Conservation (phyloP, 2,888 invertebrate species). For the Chymomyza caudatula region DNA sequence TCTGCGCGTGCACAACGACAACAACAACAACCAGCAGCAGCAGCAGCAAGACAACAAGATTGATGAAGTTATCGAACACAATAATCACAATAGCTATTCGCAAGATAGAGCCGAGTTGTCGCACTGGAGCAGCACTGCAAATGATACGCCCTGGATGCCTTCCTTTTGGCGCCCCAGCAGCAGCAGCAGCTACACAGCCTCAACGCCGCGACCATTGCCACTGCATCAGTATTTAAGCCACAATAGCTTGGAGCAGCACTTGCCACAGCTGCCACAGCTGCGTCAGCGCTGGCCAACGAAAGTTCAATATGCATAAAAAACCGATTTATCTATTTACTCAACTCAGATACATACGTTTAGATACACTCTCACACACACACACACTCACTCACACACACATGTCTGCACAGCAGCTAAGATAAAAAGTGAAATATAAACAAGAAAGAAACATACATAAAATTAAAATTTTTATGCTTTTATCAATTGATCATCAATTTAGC, state of each 20-base stretch:
- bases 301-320: neutral
- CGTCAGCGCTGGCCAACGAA: neutral
- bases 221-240: conserved; percentile 54
- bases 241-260: conserved; percentile 35
- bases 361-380: neutral
- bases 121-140: neutral
- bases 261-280: neutral
- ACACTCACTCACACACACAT: neutral
- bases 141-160: conserved; percentile 47
- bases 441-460: neutral
- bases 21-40: neutral
- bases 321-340: neutral
- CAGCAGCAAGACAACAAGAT: neutral
- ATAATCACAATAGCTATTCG: neutral
- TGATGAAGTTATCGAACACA: neutral
- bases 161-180: conserved; percentile 58
- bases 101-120: neutral
- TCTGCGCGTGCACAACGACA: conserved; percentile 51
- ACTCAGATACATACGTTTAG: neutral
- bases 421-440: neutral
- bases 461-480: neutral
- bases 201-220: conserved; percentile 56
- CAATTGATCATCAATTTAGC: neutral
- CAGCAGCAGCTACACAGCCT: conserved; percentile 27
- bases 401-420: too few species aligned